A percentile compares a stretch with the other conserved stretches of the same genome.
These are phyloP conservation scores for Dasypolia templi DNA, from an alignment of 2,888 invertebrate genomes.

Conservation along the genomic window DNA sequence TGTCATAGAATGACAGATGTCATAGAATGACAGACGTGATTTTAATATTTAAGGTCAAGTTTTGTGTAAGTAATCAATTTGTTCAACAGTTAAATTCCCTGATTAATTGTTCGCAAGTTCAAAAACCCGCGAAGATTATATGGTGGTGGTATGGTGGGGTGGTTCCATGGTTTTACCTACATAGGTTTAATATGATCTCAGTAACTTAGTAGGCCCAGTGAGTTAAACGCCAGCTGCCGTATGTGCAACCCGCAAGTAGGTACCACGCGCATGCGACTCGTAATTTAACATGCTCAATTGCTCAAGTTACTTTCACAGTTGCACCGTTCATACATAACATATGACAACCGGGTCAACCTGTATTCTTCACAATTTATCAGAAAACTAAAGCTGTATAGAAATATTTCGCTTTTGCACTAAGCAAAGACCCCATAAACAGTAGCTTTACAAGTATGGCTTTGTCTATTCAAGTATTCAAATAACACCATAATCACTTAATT, in stretches of 20 bases:
- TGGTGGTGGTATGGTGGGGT: too few species aligned
- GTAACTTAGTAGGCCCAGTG: too few species aligned
- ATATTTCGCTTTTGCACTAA: background rate
- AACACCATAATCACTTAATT: constrained; percentile 31
- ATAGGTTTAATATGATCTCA: background rate
- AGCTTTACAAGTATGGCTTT: background rate
- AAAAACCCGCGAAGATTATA: background rate
- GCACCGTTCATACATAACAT: background rate
- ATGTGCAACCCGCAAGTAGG: background rate
- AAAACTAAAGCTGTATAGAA: background rate
- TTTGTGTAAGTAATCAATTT: background rate
- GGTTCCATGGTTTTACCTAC: too few species aligned
- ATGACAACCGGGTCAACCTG: background rate
- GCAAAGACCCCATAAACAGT: constrained; percentile 1
- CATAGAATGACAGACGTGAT: background rate
- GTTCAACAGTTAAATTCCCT: background rate
- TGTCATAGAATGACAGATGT: background rate
- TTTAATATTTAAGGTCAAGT: background rate
- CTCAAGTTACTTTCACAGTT: background rate
- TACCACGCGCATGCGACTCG: background rate
- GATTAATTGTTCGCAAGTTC: background rate
- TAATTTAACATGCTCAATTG: background rate
- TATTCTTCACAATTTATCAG: background rate
- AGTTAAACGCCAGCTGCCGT: background rate
- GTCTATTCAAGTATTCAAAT: constrained; percentile 34